These are phyloP conservation scores for Phyllotreta striolata DNA, from an alignment of 2,888 invertebrate species.

Conservation along the genomic window DNA sequence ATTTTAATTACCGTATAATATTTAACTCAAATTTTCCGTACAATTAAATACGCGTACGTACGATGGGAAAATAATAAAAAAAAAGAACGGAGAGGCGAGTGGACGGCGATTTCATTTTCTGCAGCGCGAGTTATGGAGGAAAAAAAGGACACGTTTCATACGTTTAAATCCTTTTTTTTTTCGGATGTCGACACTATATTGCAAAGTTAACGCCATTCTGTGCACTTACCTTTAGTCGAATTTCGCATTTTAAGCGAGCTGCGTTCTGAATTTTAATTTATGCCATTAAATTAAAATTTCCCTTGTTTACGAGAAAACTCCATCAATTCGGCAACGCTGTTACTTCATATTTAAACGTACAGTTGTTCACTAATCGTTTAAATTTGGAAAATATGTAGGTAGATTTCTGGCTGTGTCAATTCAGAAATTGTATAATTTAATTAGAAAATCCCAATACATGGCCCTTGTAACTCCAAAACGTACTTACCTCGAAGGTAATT, in stretches of 20 bases:
- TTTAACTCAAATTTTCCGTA: constrained; percentile 63
- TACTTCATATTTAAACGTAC: too few relatives aligned
- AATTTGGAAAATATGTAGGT: too few relatives aligned
- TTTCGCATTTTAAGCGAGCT: too few relatives aligned
- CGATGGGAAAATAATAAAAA: constrained; percentile 40
- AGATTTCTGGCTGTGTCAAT: too few relatives aligned
- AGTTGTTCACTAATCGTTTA: too few relatives aligned
- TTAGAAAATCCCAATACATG: too few relatives aligned
- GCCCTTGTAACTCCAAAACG: neutral
- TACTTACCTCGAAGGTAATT: constrained; percentile 39
- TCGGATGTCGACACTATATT: constrained; percentile 38
- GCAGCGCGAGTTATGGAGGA: constrained; percentile 6
- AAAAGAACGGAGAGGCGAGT: constrained; percentile 58
- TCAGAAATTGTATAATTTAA: too few relatives aligned
- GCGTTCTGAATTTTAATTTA: too few relatives aligned
- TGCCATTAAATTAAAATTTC: too few relatives aligned
- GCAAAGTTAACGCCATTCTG: constrained; percentile 9
- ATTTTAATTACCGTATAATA: constrained; percentile 63
- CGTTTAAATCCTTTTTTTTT: constrained; percentile 49
- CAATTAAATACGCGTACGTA: constrained; percentile 61
- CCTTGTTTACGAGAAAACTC: too few relatives aligned
- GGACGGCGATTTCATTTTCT: constrained; percentile 55
- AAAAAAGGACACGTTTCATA: constrained; percentile 53
- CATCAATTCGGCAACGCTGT: too few relatives aligned
- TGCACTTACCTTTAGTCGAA: too few relatives aligned